phyloP scores from a whole-genome alignment of 1,140 invertebrate genomes.

The Drosophila watanabei region DNA sequence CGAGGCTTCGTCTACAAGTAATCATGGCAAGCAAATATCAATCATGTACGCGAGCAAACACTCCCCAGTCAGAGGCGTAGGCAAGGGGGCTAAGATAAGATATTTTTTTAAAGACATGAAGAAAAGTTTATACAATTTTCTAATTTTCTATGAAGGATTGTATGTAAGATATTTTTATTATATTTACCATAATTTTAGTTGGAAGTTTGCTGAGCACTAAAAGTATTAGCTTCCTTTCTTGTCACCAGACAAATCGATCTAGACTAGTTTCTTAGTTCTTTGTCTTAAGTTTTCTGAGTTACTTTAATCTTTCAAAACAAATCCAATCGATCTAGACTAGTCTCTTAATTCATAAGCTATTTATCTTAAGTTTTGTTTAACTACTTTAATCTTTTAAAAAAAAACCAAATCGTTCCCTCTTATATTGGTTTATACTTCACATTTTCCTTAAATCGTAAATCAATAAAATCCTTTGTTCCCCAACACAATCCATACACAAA shows the following conservation, averaged over 20 bases:
- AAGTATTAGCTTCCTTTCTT: too few relatives aligned
- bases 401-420: too few relatives aligned
- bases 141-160: too few relatives aligned
- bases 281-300: too few relatives aligned
- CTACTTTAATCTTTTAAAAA: too few relatives aligned
- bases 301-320: not conserved
- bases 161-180: too few relatives aligned
- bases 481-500: not conserved
- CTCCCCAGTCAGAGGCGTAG: not conserved
- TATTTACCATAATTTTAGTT: too few relatives aligned
- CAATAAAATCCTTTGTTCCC: conserved; percentile 1
- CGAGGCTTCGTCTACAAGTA: conserved; percentile 39
- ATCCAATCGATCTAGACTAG: too few relatives aligned
- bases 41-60: conserved; percentile 43
- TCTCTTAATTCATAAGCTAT: too few relatives aligned
- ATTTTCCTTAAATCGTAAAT: not conserved
- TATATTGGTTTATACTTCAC: too few relatives aligned
- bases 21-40: conserved; percentile 59
- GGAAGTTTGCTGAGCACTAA: too few relatives aligned
- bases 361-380: too few relatives aligned
- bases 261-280: not conserved
- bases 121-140: not conserved
- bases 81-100: not conserved
- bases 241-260: not conserved
- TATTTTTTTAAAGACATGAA: not conserved